These are phyloP conservation scores for Struthidea cinerea DNA, from an alignment of 2,113 vertebrate species.

Conservation along the genomic window DNA sequence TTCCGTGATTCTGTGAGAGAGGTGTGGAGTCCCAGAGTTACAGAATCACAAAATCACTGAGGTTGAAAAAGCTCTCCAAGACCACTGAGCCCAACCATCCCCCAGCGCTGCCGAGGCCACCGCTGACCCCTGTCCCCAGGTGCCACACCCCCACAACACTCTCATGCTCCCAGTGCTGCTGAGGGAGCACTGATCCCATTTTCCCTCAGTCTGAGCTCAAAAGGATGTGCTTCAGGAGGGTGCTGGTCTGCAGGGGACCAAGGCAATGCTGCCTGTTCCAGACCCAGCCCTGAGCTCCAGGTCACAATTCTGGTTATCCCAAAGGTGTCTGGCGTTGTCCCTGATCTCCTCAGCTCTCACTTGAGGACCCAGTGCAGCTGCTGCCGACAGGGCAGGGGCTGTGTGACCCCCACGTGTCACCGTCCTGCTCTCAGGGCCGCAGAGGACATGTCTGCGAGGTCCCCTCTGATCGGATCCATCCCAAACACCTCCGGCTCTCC, in stretches of 20 bases:
- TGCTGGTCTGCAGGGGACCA: neutral
- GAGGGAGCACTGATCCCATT: fast-evolving
- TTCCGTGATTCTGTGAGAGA: neutral
- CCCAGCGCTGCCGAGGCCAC: neutral
- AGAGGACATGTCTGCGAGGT: fast-evolving
- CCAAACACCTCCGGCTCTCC: neutral
- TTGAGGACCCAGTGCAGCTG: neutral
- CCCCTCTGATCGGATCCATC: neutral
- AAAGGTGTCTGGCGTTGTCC: fast-evolving
- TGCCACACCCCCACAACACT: neutral
- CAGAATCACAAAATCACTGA: neutral
- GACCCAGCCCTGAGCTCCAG: neutral
- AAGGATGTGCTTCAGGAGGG: neutral
- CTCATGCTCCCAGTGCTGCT: neutral
- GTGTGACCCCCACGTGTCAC: neutral
- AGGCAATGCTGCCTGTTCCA: neutral
- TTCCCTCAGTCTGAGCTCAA: neutral
- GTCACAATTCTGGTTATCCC: fast-evolving
- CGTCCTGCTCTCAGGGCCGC: neutral
- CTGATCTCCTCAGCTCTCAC: neutral
- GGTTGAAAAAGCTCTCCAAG: neutral
- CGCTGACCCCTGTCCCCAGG: neutral
- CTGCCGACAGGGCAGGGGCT: neutral
- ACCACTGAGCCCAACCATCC: fast-evolving
- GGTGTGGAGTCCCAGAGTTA: neutral